Evolutionary conservation across 2,888 invertebrate species (phyloP).

Genomic region (Drepanosiphum platanoidis): DNA sequence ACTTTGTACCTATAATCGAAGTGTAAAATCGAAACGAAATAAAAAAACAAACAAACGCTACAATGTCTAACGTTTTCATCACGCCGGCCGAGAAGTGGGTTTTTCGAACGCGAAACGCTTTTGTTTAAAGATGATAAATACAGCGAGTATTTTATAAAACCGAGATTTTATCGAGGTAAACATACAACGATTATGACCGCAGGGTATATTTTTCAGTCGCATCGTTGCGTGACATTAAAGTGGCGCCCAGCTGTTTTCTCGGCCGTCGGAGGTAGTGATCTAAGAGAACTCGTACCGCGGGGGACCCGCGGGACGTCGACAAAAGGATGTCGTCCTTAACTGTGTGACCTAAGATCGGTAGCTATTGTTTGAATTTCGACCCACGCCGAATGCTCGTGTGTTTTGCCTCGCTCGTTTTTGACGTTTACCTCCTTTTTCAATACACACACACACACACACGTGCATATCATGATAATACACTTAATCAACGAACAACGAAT

Average conservation of each 20-base stretch:
- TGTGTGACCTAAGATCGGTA: constrained; percentile 8
- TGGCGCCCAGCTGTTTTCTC: constrained; percentile 45
- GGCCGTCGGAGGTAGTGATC: not conserved
- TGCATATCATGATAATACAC: too few species aligned
- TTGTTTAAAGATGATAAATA: constrained; percentile 1
- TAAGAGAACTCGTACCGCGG: constrained; percentile 14
- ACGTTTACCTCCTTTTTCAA: constrained; percentile 13
- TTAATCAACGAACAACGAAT: constrained; percentile 20
- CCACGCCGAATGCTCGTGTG: not conserved
- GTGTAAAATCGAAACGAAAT: not conserved
- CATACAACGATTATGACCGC: not conserved
- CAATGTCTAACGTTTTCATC: not conserved
- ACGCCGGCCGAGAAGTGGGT: not conserved
- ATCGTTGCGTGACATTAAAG: constrained; percentile 22
- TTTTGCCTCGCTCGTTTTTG: not conserved
- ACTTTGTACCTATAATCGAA: too few species aligned
- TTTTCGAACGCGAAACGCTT: not conserved
- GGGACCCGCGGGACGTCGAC: constrained; percentile 28
- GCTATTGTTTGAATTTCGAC: constrained; percentile 53
- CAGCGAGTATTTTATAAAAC: not conserved
- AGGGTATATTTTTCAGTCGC: not conserved
- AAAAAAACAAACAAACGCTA: not conserved
- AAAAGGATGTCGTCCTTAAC: constrained; percentile 44
- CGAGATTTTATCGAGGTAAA: constrained; percentile 12
- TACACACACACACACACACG: not conserved